Percentiles rank a stretch among this genome's conserved stretches.
phyloP scores from a whole-genome alignment of 2,888 invertebrate genomes.

The Macaria notata region DNA sequence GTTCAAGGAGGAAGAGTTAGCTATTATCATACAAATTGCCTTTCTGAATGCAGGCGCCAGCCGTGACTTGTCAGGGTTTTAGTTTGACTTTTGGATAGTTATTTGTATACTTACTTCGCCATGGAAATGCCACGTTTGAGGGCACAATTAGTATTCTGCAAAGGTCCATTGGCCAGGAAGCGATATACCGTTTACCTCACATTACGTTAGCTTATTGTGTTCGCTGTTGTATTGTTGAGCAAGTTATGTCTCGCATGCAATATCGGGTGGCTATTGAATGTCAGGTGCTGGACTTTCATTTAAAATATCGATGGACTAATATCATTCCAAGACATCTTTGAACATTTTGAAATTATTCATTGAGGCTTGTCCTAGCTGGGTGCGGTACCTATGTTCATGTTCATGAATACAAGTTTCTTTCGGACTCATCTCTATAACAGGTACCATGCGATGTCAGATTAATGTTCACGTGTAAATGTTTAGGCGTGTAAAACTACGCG shows the following conservation, averaged over 20 bases:
- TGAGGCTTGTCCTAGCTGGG: too few species aligned
- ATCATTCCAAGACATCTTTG: not conserved
- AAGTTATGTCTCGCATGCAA: conserved; percentile 57
- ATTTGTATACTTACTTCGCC: conserved; percentile 19
- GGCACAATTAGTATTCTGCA: conserved; percentile 60
- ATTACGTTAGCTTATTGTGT: conserved; percentile 68
- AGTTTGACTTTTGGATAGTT: conserved; percentile 23
- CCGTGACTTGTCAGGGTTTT: conserved; percentile 27
- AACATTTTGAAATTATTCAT: too few species aligned
- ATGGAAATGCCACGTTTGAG: conserved; percentile 44
- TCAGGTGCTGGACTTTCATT: conserved; percentile 32
- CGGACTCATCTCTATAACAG: too few species aligned
- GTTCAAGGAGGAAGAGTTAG: conserved; percentile 21
- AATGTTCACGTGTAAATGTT: too few species aligned
- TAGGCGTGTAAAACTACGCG: too few species aligned
- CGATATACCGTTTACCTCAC: conserved; percentile 68
- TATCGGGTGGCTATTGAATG: conserved; percentile 45
- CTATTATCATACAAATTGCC: conserved; percentile 19
- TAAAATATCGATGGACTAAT: conserved; percentile 18
- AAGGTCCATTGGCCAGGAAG: conserved; percentile 58
- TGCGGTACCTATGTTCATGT: too few species aligned
- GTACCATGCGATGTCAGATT: too few species aligned
- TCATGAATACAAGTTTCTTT: too few species aligned
- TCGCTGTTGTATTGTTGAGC: conserved; percentile 60
- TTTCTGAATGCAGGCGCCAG: conserved; percentile 16